Evolutionary conservation across 2,113 vertebrate genomes (phyloP), one percentile per base, ranked within the genome.

Genomic region (Malurus elegans): DNA sequence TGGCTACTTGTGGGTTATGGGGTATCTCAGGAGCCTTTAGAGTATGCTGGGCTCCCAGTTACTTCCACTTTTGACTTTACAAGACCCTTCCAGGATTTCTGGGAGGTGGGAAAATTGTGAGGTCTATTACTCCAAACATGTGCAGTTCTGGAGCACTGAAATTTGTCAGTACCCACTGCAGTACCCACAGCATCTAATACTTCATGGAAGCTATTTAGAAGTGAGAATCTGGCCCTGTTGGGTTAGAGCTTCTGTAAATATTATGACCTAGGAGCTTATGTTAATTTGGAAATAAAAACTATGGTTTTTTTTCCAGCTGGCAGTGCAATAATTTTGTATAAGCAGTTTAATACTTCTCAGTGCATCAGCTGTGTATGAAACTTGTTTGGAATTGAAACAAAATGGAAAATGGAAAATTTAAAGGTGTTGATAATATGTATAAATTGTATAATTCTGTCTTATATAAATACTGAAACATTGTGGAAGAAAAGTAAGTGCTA

Each of bases 171-270:
- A 56, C 29, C 11, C 36, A 10, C 44, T 29, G 18, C 34, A 66
- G 67, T n/a, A n/a, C n/a, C n/a, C n/a, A n/a, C 6, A 2, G 12
- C 25, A 56, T 69, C 28, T 88, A 29, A 82, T 90, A 60, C 31
- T 12, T 93, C 36, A 29, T 58, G 60, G 56, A 92, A 83, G 44
- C 42, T 67, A 19, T 73, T 85, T 74, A 83, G 66, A 75, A 90
- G 18, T 40, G 51, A 86, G 64, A 88, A 60, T 83, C 60, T 0
- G 0, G 12, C 64, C 31, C 20, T 90, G 9, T 62, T 7, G 1
- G 60, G 51, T 79, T 71, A 83, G 71, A 86, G 75, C 85, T 93
- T 50, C 51, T 95, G 79, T 96, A 95, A 94, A 94, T 90, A 95
- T 91, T 93, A 48, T 83, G 79, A 93, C 32, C 74, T 31, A 32